phyloP scores from a whole-genome alignment of 2,797 vertebrate species.

The Chlorospingus semifuscus region DNA sequence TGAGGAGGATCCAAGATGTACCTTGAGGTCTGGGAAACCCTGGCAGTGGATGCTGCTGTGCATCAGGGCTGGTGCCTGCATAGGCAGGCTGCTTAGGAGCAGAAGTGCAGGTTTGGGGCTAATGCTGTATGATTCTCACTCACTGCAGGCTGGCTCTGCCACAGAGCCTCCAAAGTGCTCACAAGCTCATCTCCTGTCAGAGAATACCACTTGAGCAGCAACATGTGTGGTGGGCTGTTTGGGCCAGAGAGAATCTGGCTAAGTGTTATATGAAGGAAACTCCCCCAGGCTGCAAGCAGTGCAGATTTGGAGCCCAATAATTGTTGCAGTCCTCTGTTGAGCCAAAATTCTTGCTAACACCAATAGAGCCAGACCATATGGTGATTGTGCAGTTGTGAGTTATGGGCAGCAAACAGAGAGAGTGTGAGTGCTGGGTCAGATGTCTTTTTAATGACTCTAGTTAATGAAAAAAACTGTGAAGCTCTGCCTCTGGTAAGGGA shows the following conservation, averaged over 20 bases:
- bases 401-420: background rate
- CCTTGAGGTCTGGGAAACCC: background rate
- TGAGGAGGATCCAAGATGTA: background rate
- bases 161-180: background rate
- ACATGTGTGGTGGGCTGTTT: background rate
- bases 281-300: background rate
- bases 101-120: background rate
- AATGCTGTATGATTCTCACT: accelerated
- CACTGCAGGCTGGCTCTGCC: background rate
- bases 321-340: background rate
- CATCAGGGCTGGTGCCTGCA: accelerated
- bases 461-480: background rate
- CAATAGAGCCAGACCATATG: background rate
- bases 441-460: background rate
- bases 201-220: background rate
- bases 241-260: background rate
- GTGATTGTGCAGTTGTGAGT: background rate
- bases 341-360: background rate
- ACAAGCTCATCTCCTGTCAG: background rate
- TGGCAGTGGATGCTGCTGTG: background rate
- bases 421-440: background rate
- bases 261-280: background rate
- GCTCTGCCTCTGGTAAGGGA: background rate
- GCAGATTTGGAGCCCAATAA: background rate
- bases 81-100: background rate